Evolutionary conservation across 2,797 vertebrate species (phyloP).

Genomic region (Prunella strophiata): DNA sequence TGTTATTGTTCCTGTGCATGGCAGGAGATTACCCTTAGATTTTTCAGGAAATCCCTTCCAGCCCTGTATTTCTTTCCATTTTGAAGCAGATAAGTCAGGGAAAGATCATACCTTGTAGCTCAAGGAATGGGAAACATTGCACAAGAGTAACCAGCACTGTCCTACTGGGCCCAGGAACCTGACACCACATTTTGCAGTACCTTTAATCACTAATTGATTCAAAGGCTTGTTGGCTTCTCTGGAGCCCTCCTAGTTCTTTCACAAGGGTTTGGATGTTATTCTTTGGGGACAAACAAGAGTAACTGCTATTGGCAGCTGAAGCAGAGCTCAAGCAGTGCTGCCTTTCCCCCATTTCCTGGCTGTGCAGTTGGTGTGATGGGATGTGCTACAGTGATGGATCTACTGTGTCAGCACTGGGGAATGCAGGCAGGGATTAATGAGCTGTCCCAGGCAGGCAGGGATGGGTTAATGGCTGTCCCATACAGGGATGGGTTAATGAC

Average conservation of each 20-base stretch:
- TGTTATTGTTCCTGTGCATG: not conserved
- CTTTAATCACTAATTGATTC: not conserved
- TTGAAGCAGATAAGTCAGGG: not conserved
- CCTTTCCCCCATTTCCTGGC: not conserved
- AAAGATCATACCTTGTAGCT: not conserved
- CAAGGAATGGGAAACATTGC: not conserved
- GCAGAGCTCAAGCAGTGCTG: not conserved
- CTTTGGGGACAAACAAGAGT: not conserved
- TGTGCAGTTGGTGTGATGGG: fast-evolving
- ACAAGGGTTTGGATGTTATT: not conserved
- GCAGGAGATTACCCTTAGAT: not conserved
- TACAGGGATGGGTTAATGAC: not conserved
- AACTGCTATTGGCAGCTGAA: not conserved
- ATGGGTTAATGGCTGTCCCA: not conserved
- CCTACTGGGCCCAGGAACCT: not conserved
- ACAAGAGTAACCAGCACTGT: not conserved
- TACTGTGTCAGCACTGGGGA: not conserved
- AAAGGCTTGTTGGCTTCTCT: not conserved
- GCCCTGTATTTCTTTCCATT: not conserved
- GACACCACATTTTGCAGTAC: not conserved
- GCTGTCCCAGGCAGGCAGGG: not conserved
- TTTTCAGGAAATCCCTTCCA: not conserved
- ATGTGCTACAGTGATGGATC: not conserved
- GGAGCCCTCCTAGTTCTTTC: not conserved
- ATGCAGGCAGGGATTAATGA: not conserved